These are phyloP conservation scores for Bimastos eiseni DNA, from an alignment of 2,888 invertebrate genomes.

Conservation along the genomic window DNA sequence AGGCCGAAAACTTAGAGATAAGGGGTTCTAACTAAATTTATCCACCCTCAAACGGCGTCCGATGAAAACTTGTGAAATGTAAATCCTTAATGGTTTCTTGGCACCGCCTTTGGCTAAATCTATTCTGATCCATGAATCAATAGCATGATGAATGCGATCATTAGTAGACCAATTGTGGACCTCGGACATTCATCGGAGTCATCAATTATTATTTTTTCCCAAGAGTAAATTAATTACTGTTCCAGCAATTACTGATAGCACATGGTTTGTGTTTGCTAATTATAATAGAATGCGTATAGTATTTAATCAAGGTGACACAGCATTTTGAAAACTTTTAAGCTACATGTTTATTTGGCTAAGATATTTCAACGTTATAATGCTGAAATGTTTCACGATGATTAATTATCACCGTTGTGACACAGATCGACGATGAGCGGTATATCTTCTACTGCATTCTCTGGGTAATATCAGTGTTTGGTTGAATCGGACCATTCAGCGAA, in stretches of 20 bases:
- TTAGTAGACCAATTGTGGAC: not conserved
- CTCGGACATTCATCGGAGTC: not conserved
- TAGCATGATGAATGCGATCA: not conserved
- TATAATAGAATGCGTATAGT: not conserved
- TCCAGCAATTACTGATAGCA: not conserved
- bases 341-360: not conserved
- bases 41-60: no score
- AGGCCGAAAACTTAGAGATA: no score
- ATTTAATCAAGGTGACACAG: not conserved
- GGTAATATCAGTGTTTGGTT: not conserved
- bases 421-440: not conserved
- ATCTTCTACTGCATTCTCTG: not conserved
- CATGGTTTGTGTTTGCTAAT: not conserved
- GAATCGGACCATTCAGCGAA: no score
- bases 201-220: not conserved
- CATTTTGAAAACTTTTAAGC: not conserved
- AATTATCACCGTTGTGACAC: not conserved
- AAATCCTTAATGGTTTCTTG: no score
- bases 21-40: no score
- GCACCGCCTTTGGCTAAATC: no score
- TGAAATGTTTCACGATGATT: not conserved
- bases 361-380: not conserved
- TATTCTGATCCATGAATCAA: constrained; percentile 1
- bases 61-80: no score
- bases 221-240: not conserved